These are phyloP conservation scores for Sphaeramia orbicularis DNA, from an alignment of 2,797 vertebrate genomes.

Conservation along the genomic window DNA sequence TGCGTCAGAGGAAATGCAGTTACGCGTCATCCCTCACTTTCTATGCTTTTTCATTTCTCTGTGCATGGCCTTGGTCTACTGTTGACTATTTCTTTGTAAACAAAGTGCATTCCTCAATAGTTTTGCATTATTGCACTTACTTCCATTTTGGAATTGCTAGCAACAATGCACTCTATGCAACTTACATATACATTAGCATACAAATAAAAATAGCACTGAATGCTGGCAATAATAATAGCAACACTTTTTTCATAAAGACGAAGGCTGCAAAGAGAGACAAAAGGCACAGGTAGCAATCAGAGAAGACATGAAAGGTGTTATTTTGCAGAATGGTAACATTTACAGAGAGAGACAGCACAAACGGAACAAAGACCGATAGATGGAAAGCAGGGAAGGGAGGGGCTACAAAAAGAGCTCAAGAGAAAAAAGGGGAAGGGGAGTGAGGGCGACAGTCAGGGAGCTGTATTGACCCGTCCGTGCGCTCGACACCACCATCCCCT, in stretches of 20 bases:
- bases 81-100: conserved; percentile 18
- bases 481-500: not conserved
- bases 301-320: conserved; percentile 60
- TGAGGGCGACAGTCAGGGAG: conserved; percentile 41
- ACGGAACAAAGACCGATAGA: conserved; percentile 54
- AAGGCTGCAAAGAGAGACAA: conserved; percentile 27
- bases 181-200: not conserved
- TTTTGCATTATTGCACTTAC: too few relatives aligned
- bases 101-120: not conserved
- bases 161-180: not conserved
- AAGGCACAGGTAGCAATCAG: conserved; percentile 29
- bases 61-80: not conserved
- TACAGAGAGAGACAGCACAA: conserved; percentile 28
- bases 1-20: conserved; percentile 60
- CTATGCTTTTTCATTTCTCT: not conserved
- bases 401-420: not conserved
- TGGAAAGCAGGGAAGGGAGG: conserved; percentile 11
- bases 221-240: conserved; percentile 8
- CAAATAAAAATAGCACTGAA: not conserved
- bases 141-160: too few relatives aligned
- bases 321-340: conserved; percentile 33
- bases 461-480: conserved; percentile 29
- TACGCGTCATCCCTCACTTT: conserved; percentile 49
- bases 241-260: conserved; percentile 16
- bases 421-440: conserved; percentile 3